Base-by-base conservation (phyloP, 2,113 vertebrate species). In the Danionella cerebrum region DNA sequence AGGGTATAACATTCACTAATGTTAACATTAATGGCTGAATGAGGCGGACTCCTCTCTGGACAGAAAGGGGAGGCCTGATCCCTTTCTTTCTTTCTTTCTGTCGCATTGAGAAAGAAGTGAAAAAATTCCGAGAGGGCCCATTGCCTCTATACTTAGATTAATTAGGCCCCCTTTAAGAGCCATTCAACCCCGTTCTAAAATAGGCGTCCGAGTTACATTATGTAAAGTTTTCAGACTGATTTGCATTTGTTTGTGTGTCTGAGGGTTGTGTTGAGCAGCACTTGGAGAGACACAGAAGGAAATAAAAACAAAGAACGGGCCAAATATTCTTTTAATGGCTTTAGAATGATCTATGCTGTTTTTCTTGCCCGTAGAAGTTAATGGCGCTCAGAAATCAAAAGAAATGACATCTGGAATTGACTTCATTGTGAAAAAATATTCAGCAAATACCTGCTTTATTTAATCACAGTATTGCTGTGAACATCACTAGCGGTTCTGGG, bases 171-270 rank as follows among this genome's bases (percentile, higher is more conserved):
- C 82, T 91, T 93, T 91, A 90, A 93, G 91, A 88, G 83, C 82
- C 87, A 91, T 95, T 94, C 88, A 94, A 90, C 74, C 67, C 79
- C 78, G 75, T 87, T 89, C 86, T 85, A 85, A 75, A 84, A 76
- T 79, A 70, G 81, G 82, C 79, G 76, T 86, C 89, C 87, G 75
- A 76, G 84, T 84, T 85, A 84, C 87, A 89, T 89, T 89, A 85
- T 90, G 85, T 78, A 83, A 85, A 90, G 88, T 91, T 94, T 91
- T 90, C 83, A 67, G 77, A 89, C 82, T 79, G 86, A 94, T 95
- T 95, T 93, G 93, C 93, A 96, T 96, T 90, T 95, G 92, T 96
- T 94, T 94, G 91, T 91, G 83, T 86, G 91, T 68, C 82, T 82
- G 82, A 87, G 85, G 86, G 84, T 71, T 65, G 76, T 54, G 73